Percentiles rank a stretch among this genome's conserved stretches.
phyloP scores from a whole-genome alignment of 2,888 invertebrate genomes.

The Apodemia zela region DNA sequence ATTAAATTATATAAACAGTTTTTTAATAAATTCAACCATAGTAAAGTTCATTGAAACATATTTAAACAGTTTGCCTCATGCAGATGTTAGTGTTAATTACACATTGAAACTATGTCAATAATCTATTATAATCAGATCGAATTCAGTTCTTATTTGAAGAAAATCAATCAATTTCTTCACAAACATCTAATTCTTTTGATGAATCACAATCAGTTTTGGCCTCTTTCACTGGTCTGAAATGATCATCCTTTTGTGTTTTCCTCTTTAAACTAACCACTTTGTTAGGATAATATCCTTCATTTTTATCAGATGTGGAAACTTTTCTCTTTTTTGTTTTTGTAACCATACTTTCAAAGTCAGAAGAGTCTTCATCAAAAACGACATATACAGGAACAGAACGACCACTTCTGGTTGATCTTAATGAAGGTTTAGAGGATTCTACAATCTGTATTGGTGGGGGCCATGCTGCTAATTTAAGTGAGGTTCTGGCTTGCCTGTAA shows the following conservation, averaged over 20 bases:
- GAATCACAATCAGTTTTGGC: conserved; percentile 28
- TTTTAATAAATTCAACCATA: too few relatives aligned
- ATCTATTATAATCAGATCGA: not conserved
- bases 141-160: not conserved
- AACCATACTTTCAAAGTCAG: conserved; percentile 63
- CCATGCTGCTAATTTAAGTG: conserved; percentile 59
- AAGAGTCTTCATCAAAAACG: conserved; percentile 69
- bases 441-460: conserved; percentile 67
- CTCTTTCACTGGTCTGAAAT: conserved; percentile 33
- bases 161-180: conserved; percentile 13
- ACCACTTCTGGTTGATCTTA: conserved; percentile 67
- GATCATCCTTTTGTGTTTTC: conserved; percentile 61
- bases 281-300: conserved; percentile 51
- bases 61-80: too few relatives aligned
- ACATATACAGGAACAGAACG: conserved; percentile 65
- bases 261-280: conserved; percentile 64
- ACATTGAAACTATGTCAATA: not conserved
- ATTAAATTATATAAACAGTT: too few relatives aligned
- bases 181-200: conserved; percentile 23
- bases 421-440: conserved; percentile 58
- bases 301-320: conserved; percentile 53
- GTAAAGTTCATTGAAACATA: too few relatives aligned
- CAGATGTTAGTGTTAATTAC: too few relatives aligned
- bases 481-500: conserved; percentile 62
- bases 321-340: conserved; percentile 66